Conservation (phyloP, 2,888 invertebrate species). For the Orthosia gothica region DNA sequence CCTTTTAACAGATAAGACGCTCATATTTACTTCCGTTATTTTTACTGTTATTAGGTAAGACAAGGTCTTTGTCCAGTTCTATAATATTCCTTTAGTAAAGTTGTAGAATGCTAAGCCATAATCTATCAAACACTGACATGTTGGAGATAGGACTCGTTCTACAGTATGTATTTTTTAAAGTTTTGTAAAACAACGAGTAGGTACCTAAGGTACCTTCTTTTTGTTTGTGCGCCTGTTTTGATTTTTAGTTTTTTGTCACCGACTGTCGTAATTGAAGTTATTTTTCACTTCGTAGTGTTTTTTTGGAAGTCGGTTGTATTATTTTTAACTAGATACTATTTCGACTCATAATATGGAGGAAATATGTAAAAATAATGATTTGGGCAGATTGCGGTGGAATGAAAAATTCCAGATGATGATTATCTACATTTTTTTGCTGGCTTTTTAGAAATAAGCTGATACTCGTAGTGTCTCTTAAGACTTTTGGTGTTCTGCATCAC, state of each 20-base stretch:
- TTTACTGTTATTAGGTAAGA: conserved; percentile 2
- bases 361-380: neutral
- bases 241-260: no score
- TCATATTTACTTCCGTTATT: conserved; percentile 15
- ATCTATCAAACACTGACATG: conserved; percentile 32
- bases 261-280: no score
- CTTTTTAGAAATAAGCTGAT: neutral
- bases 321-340: neutral
- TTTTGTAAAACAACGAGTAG: neutral
- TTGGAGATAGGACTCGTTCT: neutral
- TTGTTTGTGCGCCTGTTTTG: no score
- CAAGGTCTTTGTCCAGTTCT: conserved; percentile 13
- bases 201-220: no score
- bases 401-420: neutral
- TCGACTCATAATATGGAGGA: neutral
- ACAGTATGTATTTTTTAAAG: conserved; percentile 9
- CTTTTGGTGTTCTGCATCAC: no score
- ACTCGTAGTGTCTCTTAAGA: no score
- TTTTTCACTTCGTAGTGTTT: no score
- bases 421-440: neutral
- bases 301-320: no score
- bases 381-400: neutral
- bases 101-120: conserved; percentile 5
- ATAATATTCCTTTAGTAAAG: conserved; percentile 12
- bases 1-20: conserved; percentile 3